Evolutionary conservation across 2,113 vertebrate genomes (phyloP).

Genomic region (Semicossyphus pulcher): DNA sequence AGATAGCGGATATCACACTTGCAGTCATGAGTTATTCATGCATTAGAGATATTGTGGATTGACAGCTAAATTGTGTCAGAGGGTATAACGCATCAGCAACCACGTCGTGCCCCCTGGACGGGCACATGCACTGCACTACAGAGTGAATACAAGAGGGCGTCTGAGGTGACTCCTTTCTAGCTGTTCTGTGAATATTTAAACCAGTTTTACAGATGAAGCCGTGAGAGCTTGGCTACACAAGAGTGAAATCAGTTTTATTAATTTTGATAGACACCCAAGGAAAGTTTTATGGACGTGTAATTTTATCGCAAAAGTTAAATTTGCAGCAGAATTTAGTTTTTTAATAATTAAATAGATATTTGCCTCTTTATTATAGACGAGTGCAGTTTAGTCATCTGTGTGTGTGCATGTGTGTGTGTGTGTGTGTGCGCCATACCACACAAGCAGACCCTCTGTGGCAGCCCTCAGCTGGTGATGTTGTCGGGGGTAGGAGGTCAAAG

Average conservation of each 20-base stretch:
- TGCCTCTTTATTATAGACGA: background rate
- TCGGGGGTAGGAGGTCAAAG: constrained; percentile 56
- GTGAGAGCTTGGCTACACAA: background rate
- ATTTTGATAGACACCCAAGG: background rate
- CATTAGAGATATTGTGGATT: constrained; percentile 57
- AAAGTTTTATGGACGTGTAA: background rate
- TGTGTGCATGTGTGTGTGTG: constrained; percentile 21
- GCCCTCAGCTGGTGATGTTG: constrained; percentile 61
- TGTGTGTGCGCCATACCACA: constrained; percentile 32
- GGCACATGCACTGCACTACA: constrained; percentile 26
- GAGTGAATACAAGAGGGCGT: constrained; percentile 46
- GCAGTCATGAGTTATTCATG: constrained; percentile 66
- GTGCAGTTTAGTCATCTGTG: no score
- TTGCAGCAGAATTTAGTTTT: no score
- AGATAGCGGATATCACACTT: constrained; percentile 39
- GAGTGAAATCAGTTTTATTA: background rate
- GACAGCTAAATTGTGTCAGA: constrained; percentile 65
- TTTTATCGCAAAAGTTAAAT: no score
- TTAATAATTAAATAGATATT: no score
- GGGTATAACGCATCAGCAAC: constrained; percentile 55
- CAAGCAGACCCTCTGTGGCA: constrained; percentile 53
- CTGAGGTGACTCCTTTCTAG: constrained; percentile 36
- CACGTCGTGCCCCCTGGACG: constrained; percentile 45
- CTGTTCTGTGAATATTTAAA: constrained; percentile 21
- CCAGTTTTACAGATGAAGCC: constrained; percentile 2